These are phyloP conservation scores for Anguilla pacifica DNA, from an alignment of 2,797 vertebrate genomes.

Conservation along the genomic window DNA sequence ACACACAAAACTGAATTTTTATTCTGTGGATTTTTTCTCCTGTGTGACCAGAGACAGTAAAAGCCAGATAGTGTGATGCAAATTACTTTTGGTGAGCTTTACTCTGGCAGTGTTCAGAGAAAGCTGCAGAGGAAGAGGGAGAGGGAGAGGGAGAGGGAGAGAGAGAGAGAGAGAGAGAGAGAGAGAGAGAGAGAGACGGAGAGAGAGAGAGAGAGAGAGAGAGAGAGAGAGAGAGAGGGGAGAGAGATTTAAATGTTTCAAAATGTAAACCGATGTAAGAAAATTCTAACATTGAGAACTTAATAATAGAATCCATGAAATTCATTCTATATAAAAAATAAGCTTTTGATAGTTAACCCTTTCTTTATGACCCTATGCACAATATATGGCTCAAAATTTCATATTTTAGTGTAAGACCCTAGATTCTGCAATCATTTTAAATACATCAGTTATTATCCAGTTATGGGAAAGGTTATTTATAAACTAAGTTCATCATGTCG, in stretches of 20 bases:
- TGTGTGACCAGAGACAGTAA: not conserved
- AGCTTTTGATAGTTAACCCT: too few relatives aligned
- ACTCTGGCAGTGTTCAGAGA: not conserved
- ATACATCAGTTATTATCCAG: not conserved
- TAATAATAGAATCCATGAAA: not conserved
- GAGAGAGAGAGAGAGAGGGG: not conserved
- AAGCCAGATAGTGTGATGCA: not conserved
- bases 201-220: not conserved
- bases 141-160: not conserved
- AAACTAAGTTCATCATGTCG: not conserved
- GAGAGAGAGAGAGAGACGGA: not conserved
- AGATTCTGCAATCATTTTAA: too few relatives aligned
- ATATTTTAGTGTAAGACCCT: too few relatives aligned
- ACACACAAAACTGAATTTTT: not conserved
- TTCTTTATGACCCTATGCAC: too few relatives aligned
- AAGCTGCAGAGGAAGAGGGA: not conserved
- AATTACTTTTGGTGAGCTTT: constrained; percentile 12
- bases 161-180: too few relatives aligned
- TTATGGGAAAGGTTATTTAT: not conserved
- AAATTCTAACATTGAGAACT: not conserved
- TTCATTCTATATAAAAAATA: not conserved
- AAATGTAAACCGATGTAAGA: not conserved
- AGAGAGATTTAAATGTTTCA: not conserved
- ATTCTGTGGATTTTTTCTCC: constrained; percentile 28
- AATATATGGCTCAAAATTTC: too few relatives aligned